These are phyloP conservation scores for Eudyptes chrysolophus DNA, from an alignment of 2,113 vertebrate genomes.

Conservation along the genomic window DNA sequence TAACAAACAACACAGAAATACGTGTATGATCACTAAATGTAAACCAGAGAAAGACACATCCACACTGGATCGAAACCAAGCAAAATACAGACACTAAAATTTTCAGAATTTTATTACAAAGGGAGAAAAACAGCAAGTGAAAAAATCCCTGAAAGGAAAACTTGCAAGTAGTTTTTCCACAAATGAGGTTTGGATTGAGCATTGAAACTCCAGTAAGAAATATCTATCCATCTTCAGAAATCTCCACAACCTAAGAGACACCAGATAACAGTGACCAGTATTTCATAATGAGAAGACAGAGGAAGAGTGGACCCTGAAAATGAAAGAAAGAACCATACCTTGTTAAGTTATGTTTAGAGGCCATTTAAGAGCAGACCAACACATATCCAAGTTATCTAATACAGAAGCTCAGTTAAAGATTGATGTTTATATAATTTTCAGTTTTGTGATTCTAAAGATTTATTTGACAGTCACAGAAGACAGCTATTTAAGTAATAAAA, in stretches of 20 bases:
- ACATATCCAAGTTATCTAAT: background rate
- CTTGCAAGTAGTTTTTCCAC: background rate
- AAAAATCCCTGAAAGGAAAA: background rate
- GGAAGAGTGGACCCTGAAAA: background rate
- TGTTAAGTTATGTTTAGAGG: background rate
- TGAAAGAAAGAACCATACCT: background rate
- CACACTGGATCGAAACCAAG: background rate
- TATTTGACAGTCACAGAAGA: background rate
- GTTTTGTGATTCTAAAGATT: background rate
- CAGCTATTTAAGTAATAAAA: background rate
- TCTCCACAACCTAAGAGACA: background rate
- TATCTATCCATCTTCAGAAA: background rate
- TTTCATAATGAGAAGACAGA: background rate
- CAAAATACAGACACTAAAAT: background rate
- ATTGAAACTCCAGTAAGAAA: background rate
- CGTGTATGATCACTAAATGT: accelerated
- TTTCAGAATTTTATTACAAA: background rate
- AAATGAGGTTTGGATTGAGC: background rate
- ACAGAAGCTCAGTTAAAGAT: background rate
- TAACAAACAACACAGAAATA: background rate
- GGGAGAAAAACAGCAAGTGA: background rate
- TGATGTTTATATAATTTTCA: background rate
- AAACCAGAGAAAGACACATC: background rate
- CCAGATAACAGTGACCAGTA: background rate
- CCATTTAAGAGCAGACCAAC: background rate